Base-by-base conservation (phyloP, 1,140 invertebrate species). In the Zaprionus vittiger region DNA sequence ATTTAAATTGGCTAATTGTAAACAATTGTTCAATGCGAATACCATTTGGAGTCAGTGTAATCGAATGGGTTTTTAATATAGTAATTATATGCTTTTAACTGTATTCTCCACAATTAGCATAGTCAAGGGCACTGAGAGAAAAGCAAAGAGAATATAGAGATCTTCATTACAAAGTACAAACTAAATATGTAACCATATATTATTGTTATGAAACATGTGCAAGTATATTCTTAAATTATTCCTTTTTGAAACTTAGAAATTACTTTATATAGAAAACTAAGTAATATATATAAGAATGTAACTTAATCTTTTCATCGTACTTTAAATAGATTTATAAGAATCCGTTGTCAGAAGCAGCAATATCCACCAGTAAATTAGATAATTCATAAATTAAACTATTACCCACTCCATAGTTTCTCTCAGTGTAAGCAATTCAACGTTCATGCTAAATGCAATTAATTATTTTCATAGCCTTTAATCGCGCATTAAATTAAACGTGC, bases 1-100 rank as follows among this genome's bases (percentile, higher is more conserved):
- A 69, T 73, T 63, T 63, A 63, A 75, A 70, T 75, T 26, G 41
- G 38, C 41, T 62, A 74, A 69, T 74, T 70, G 52, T 56, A 20
- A 68, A 62, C 56, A 74, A 62, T 74, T 62, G 59, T 61, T 37
- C 20, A 47, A 56, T 57, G 37, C 28, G 44, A 55, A 67, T 17
- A n/a, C 1, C 22, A 26, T 56, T 56, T 56, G 54, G 24, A 56
- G 47, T 52, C 47, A 14, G 20, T 24, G 17, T 24, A 20, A 59
- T 59, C 15, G 11, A 70, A 62, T 62, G 38, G 7, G 15, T 24
- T 17, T 52, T 4, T 59, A 62, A 74, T 26, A 52, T 14, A 73
- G 56, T 28, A 62, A 73, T 73, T 55, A 61, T 28, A 11, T 20
- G 41, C 4, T 28, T 24, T 38, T 66, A 68, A 73, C 71, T 55